Conservation (phyloP, 2,888 invertebrate species). For the Scaptomyza parva region DNA sequence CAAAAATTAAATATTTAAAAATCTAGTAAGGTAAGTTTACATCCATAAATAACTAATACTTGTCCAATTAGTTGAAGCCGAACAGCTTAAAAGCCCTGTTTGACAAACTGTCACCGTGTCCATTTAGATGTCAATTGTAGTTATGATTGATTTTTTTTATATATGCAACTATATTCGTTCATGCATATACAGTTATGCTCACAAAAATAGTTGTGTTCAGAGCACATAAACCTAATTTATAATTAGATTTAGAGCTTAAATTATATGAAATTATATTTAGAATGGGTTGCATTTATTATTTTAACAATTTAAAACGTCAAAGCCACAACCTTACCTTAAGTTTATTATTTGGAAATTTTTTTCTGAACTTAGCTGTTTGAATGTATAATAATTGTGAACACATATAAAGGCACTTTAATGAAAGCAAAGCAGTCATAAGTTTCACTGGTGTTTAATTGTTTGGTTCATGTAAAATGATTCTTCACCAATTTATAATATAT, state of each 20-base stretch:
- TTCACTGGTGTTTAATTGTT: constrained; percentile 34
- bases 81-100: neutral
- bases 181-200: neutral
- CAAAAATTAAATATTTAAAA: neutral
- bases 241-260: no score
- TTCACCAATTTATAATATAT: constrained; percentile 59
- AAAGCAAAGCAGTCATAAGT: constrained; percentile 16
- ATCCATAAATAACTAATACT: neutral
- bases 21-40: constrained; percentile 17
- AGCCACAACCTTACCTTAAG: no score
- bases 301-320: neutral
- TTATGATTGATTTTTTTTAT: constrained; percentile 6
- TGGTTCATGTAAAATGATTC: constrained; percentile 19
- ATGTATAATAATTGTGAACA: neutral
- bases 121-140: constrained; percentile 13
- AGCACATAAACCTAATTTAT: no score
- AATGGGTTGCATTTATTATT: neutral
- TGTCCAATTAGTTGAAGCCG: constrained; percentile 17
- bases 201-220: neutral
- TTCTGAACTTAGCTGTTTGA: neutral
- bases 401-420: constrained; percentile 45
- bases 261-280: no score
- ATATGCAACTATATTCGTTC: neutral
- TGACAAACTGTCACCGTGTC: constrained; percentile 22
- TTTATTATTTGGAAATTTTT: no score